Evolutionary conservation across 2,888 invertebrate genomes (phyloP).

Genomic region (Harpalus rubripes): DNA sequence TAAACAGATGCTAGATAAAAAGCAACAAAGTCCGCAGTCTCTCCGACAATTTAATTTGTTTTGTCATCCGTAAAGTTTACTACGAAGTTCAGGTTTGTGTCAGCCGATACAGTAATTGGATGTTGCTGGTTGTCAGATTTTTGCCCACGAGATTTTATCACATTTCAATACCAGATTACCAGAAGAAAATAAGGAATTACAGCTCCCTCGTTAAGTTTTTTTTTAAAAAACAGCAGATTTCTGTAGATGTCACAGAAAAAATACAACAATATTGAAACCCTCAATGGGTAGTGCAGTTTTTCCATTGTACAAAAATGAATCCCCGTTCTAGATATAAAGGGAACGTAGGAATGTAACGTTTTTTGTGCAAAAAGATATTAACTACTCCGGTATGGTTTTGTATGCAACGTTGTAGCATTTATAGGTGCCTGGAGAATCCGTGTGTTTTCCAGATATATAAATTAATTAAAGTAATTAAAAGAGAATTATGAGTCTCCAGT

Average conservation of each 20-base stretch:
- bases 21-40: slow-evolving; percentile 7
- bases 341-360: slow-evolving; percentile 1
- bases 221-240: too few species aligned
- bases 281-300: not conserved
- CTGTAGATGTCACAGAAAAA: too few species aligned
- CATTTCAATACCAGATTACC: slow-evolving; percentile 14
- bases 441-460: slow-evolving; percentile 38
- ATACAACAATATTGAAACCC: not conserved
- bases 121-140: slow-evolving; percentile 9
- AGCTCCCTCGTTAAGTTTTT: not conserved
- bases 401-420: slow-evolving; percentile 27
- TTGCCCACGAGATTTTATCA: slow-evolving; percentile 5
- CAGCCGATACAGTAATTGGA: slow-evolving; percentile 26
- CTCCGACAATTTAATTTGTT: slow-evolving; percentile 20
- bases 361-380: not conserved
- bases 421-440: slow-evolving; percentile 34
- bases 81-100: slow-evolving; percentile 21
- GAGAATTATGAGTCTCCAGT: slow-evolving; percentile 19
- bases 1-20: slow-evolving; percentile 6
- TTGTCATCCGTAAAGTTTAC: slow-evolving; percentile 11
- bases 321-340: not conserved
- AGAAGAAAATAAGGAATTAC: not conserved
- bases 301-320: not conserved
- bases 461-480: slow-evolving; percentile 53
- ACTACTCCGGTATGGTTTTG: not conserved